A percentile compares a stretch with the other conserved stretches of the same genome.
Conservation (phyloP, 2,113 vertebrate genomes). For the Gnathonemus echidnorhynchus region DNA sequence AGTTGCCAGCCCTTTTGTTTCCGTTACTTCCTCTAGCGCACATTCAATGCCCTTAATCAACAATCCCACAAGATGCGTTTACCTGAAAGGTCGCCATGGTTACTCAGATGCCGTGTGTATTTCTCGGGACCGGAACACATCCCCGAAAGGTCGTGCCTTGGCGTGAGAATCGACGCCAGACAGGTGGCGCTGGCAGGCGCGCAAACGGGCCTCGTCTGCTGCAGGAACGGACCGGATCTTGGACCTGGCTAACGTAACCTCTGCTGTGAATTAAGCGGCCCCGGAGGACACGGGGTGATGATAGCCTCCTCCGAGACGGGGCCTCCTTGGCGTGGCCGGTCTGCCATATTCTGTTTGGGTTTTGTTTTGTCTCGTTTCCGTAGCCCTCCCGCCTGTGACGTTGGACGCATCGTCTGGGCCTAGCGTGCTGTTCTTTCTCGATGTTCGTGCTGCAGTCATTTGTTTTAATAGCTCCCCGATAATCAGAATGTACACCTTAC, state of each 20-base stretch:
- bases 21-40: conserved; percentile 82
- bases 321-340: neutral
- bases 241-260: neutral
- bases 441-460: conserved; percentile 59
- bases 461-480: conserved; percentile 47
- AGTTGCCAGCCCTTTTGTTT: conserved; percentile 65
- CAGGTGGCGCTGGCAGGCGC: neutral
- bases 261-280: neutral
- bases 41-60: conserved; percentile 83
- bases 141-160: neutral
- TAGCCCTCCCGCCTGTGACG: conserved; percentile 47
- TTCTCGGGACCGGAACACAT: neutral
- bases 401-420: conserved; percentile 51
- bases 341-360: neutral
- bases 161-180: neutral
- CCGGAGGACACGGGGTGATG: neutral
- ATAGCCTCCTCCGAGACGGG: neutral
- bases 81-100: conserved; percentile 14
- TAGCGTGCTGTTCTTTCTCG: conserved; percentile 46
- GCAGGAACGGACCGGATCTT: neutral
- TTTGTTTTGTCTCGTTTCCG: conserved; percentile 39
- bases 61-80: conserved; percentile 62
- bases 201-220: neutral
- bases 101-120: neutral
- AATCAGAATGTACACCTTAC: conserved; percentile 6